phyloP scores from a whole-genome alignment of 2,888 invertebrate species.

The Synanthedon formicaeformis region DNA sequence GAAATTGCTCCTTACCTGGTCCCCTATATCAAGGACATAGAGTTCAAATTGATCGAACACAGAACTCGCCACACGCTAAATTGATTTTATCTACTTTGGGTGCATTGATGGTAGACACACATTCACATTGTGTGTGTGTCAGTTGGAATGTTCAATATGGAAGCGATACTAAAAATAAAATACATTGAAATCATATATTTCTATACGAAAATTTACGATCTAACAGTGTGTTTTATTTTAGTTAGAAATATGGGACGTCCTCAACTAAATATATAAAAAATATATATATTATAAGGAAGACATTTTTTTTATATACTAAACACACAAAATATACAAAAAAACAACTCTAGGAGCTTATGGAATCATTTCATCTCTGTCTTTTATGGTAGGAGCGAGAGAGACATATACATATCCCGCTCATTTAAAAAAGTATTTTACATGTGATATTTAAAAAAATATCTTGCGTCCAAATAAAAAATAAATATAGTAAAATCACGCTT shows the following conservation, averaged over 20 bases:
- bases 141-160: neutral
- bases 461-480: too few relatives aligned
- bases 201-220: too few relatives aligned
- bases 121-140: neutral
- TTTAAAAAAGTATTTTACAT: too few relatives aligned
- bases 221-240: neutral
- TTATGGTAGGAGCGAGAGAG: conserved; percentile 1
- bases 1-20: conserved; percentile 9
- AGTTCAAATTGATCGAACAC: conserved; percentile 1
- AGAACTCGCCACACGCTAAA: conserved; percentile 35
- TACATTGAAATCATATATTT: too few relatives aligned
- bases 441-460: too few relatives aligned
- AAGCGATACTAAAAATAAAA: neutral
- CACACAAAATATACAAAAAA: conserved; percentile 41
- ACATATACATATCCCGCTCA: neutral
- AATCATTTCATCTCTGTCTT: neutral
- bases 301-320: neutral
- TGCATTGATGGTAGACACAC: conserved; percentile 28
- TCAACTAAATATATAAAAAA: neutral
- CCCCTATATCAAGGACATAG: conserved; percentile 4
- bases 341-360: conserved; percentile 8
- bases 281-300: neutral
- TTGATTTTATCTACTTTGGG: conserved; percentile 28
- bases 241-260: neutral
- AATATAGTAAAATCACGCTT: too few relatives aligned